phyloP scores from a whole-genome alignment of 2,888 invertebrate genomes.

The Prosopocoilus inquinatus region DNA sequence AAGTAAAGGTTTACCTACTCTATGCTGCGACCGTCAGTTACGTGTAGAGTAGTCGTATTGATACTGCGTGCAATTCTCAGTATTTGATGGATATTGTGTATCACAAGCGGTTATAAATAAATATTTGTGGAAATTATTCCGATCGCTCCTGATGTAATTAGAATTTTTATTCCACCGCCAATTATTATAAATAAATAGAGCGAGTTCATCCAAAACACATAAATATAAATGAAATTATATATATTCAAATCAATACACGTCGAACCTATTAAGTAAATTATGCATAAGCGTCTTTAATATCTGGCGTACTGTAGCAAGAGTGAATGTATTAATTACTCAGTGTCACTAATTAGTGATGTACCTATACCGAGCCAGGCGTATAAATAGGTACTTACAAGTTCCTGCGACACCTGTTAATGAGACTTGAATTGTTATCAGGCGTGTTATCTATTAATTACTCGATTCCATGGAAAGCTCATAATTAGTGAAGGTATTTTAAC shows the following conservation, averaged over 20 bases:
- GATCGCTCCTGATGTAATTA: background rate
- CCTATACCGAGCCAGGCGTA: conserved; percentile 8
- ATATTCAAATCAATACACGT: too few species aligned
- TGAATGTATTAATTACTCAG: conserved; percentile 24
- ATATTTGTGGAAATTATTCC: conserved; percentile 9
- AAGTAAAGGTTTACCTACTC: conserved; percentile 40
- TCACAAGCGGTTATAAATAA: conserved; percentile 7
- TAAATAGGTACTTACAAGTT: conserved; percentile 8
- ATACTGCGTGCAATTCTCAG: conserved; percentile 16
- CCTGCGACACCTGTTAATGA: conserved; percentile 33
- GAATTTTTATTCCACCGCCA: too few species aligned
- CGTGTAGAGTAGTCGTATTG: conserved; percentile 13
- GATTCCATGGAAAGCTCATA: conserved; percentile 31
- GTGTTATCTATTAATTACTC: conserved; percentile 36
- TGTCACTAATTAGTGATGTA: conserved; percentile 26
- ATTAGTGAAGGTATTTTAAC: conserved; percentile 22
- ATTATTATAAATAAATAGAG: too few species aligned
- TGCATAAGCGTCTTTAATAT: background rate
- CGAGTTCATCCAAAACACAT: too few species aligned
- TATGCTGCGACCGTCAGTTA: conserved; percentile 14
- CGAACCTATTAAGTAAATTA: background rate
- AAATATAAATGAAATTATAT: too few species aligned
- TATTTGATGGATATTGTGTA: conserved; percentile 16
- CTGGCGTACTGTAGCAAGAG: background rate
- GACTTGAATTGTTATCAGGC: conserved; percentile 32